Conservation (phyloP, 2,113 vertebrate genomes). For the Actenoides lindsayi region DNA sequence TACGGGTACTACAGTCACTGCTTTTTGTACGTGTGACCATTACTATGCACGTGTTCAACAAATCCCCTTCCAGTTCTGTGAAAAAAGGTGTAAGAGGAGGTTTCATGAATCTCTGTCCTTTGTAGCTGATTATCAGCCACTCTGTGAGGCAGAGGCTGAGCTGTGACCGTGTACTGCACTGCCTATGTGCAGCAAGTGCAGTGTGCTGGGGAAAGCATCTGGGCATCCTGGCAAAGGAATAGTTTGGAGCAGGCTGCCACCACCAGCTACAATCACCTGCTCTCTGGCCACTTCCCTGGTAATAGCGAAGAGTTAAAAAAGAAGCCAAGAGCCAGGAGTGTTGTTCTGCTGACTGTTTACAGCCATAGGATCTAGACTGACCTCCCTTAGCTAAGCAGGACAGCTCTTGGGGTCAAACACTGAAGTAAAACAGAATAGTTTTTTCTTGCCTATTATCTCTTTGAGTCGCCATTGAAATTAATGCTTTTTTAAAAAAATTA, state of each 20-base stretch:
- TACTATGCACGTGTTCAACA: accelerated
- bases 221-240: background rate
- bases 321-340: background rate
- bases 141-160: background rate
- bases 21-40: accelerated
- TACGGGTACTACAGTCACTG: background rate
- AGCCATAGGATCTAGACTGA: background rate
- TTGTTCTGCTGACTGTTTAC: background rate
- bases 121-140: background rate
- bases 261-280: background rate
- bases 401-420: background rate
- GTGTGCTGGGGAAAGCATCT: background rate
- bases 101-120: background rate
- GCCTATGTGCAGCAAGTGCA: background rate
- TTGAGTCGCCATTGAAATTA: background rate
- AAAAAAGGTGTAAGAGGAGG: background rate
- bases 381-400: background rate
- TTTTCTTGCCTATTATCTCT: background rate
- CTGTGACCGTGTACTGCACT: accelerated
- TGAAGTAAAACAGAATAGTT: background rate
- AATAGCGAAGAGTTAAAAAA: background rate
- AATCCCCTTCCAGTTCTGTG: background rate
- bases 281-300: background rate
- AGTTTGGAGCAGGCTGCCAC: background rate
- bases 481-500: background rate